Percentiles rank a stretch among this genome's conserved stretches.
phyloP scores from a whole-genome alignment of 1,140 invertebrate species.

The Pseudomyrmex cubaensis region DNA sequence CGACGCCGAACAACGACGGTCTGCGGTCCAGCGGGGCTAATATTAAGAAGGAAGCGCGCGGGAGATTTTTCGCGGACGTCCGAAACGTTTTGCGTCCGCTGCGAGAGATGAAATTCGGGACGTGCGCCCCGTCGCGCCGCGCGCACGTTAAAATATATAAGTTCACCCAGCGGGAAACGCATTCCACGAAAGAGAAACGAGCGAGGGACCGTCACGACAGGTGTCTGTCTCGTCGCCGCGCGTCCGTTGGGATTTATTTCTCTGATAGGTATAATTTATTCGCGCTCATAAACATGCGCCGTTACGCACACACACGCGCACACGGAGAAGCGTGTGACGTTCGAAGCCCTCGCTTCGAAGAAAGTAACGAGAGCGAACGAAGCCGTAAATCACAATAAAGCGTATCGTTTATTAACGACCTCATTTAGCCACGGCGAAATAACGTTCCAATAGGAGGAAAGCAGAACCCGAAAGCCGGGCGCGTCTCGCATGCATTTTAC shows the following conservation, averaged over 20 bases:
- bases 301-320: not conserved
- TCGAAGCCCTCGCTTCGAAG: conserved; percentile 6
- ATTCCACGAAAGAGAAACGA: conserved; percentile 42
- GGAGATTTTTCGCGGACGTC: conserved; percentile 40
- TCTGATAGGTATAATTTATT: conserved; percentile 60
- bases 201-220: conserved; percentile 66
- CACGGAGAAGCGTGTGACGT: not conserved
- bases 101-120: conserved; percentile 59
- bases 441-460: conserved; percentile 20
- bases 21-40: not conserved
- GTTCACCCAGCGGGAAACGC: conserved; percentile 49
- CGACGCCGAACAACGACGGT: not conserved
- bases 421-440: conserved; percentile 54
- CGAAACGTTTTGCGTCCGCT: conserved; percentile 51
- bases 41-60: conserved; percentile 34
- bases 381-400: conserved; percentile 66
- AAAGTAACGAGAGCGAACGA: conserved; percentile 25
- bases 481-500: conserved; percentile 54
- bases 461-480: conserved; percentile 29
- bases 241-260: conserved; percentile 53
- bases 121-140: conserved; percentile 41
- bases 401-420: conserved; percentile 72
- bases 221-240: conserved; percentile 70
- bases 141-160: conserved; percentile 48
- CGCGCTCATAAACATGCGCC: not conserved